A percentile compares a stretch with the other conserved stretches of the same genome.
Conservation (phyloP, 2,113 vertebrate species). For the Osmerus eperlanus region DNA sequence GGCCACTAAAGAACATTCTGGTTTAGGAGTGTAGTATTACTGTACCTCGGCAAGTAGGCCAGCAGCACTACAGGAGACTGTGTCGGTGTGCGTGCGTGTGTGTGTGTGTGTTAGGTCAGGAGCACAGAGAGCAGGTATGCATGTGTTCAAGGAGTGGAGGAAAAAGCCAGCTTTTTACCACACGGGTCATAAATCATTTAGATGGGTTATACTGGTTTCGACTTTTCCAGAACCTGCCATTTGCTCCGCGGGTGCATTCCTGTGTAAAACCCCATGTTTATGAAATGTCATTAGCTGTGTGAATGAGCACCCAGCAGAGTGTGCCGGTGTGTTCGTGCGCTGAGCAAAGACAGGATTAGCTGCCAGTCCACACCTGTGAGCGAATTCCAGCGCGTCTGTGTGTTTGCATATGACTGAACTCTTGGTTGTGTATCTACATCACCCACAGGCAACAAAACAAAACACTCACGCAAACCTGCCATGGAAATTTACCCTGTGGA, state of each 20-base stretch:
- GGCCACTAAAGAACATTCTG: constrained; percentile 44
- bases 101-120: too few species aligned
- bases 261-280: constrained; percentile 42
- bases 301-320: constrained; percentile 64
- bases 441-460: neutral
- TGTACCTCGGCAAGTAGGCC: constrained; percentile 59
- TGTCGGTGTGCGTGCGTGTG: constrained; percentile 8
- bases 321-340: constrained; percentile 60
- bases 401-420: constrained; percentile 34
- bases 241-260: constrained; percentile 60
- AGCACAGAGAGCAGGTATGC: neutral
- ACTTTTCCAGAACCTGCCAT: constrained; percentile 60
- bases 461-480: neutral
- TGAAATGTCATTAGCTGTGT: constrained; percentile 69
- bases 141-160: constrained; percentile 5
- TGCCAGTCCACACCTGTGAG: constrained; percentile 45
- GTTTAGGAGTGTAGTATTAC: constrained; percentile 54
- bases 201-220: constrained; percentile 47
- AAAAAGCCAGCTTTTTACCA: constrained; percentile 39
- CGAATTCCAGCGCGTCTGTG: too few species aligned
- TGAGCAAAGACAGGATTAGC: constrained; percentile 59
- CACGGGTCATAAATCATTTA: constrained; percentile 61
- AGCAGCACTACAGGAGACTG: too few species aligned
- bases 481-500: constrained; percentile 3
- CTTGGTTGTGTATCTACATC: neutral